Percentiles rank a stretch among this genome's conserved stretches.
These are phyloP conservation scores for Stictonetta naevosa DNA, from an alignment of 2,113 vertebrate genomes.

Conservation along the genomic window DNA sequence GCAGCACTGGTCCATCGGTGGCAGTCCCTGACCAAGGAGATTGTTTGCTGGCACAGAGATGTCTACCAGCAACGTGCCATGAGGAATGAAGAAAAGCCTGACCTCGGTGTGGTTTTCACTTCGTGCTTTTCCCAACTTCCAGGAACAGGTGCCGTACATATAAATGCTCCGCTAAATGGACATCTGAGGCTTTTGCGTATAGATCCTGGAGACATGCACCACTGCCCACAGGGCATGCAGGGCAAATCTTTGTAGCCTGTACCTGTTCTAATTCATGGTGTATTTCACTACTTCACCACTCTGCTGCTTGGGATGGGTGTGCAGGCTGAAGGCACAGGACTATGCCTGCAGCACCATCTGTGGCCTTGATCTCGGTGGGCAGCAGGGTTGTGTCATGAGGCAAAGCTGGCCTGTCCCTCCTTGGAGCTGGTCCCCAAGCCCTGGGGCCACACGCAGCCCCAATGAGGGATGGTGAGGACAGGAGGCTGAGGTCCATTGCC, in stretches of 20 bases:
- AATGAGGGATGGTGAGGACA: accelerated
- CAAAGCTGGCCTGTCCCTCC: background rate
- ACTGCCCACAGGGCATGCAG: background rate
- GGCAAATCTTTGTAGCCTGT: background rate
- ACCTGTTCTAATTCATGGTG: background rate
- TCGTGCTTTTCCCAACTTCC: background rate
- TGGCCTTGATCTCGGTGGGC: background rate
- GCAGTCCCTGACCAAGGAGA: background rate
- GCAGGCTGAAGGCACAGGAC: background rate
- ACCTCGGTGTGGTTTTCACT: background rate
- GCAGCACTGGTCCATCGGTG: background rate
- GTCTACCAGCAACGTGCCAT: background rate
- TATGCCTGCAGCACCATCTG: background rate
- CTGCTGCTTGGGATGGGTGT: background rate
- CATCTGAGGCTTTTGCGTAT: background rate
- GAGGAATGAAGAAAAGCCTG: background rate
- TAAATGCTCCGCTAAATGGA: background rate
- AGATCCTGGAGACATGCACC: background rate
- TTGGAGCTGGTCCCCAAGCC: background rate
- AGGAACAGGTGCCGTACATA: background rate
- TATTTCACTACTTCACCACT: background rate
- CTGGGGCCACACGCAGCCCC: background rate
- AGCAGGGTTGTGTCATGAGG: background rate
- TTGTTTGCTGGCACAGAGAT: background rate
- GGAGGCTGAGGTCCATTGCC: background rate